Conservation (phyloP, 2,888 invertebrate genomes). For the Bellardia bayeri region DNA sequence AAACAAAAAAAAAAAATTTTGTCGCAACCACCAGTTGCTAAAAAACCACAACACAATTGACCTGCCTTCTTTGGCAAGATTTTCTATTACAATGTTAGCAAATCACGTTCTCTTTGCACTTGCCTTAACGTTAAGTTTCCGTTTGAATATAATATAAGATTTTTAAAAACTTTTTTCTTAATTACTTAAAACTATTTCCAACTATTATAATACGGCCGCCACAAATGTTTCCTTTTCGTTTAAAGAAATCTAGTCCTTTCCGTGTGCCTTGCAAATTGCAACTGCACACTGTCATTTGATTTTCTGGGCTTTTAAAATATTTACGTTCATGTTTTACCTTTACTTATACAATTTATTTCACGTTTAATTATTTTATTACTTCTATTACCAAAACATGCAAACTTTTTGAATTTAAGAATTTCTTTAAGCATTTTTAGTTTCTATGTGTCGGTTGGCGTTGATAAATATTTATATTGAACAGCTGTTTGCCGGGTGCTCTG, state of each 20-base stretch:
- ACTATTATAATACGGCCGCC: not conserved
- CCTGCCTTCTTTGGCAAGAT: constrained; percentile 16
- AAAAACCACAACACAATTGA: constrained; percentile 24
- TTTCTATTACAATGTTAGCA: not conserved
- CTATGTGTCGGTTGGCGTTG: not conserved
- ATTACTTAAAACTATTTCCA: not conserved
- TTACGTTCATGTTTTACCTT: constrained; percentile 25
- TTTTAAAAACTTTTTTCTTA: not conserved
- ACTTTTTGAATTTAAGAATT: constrained; percentile 31
- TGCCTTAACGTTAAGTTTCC: not conserved
- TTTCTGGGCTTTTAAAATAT: constrained; percentile 49
- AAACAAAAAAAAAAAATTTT: constrained; percentile 30
- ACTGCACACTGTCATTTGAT: constrained; percentile 60
- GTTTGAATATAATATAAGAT: constrained; percentile 12
- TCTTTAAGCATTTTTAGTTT: constrained; percentile 25
- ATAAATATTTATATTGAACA: constrained; percentile 43
- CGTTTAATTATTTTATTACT: constrained; percentile 23
- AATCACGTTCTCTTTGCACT: constrained; percentile 16
- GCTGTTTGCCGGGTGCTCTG: constrained; percentile 40
- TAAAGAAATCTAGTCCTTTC: constrained; percentile 21
- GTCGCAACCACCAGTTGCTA: constrained; percentile 73
- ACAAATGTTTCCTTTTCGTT: not conserved
- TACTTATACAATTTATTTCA: constrained; percentile 15
- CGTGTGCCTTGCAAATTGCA: constrained; percentile 20
- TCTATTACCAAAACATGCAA: constrained; percentile 51